These are phyloP conservation scores for Cyanoliseus patagonus DNA, from an alignment of 2,113 vertebrate species.

Conservation along the genomic window DNA sequence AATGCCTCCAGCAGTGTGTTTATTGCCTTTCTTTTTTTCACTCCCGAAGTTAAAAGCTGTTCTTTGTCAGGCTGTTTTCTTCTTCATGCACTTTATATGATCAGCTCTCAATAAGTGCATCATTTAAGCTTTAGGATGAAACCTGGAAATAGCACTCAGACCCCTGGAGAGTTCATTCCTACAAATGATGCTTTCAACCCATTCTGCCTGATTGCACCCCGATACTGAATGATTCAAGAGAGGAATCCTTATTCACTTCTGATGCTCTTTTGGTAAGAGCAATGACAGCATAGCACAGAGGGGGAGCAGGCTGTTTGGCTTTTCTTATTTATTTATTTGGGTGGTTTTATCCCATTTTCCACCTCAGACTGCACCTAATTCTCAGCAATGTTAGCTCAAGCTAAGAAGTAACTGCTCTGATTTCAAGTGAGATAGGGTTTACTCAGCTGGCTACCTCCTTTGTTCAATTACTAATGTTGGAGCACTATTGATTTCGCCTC, in stretches of 20 bases:
- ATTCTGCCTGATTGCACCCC: constrained; percentile 9
- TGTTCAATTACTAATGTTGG: constrained; percentile 37
- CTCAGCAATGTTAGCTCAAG: constrained; percentile 8
- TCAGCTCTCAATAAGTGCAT: constrained; percentile 13
- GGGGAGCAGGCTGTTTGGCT: background rate
- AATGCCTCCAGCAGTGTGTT: background rate
- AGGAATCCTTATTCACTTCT: constrained; percentile 8
- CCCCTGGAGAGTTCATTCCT: constrained; percentile 3
- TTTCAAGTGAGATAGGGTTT: constrained; percentile 29
- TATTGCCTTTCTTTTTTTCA: background rate
- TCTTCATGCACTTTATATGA: background rate
- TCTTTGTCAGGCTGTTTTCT: background rate
- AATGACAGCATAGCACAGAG: background rate
- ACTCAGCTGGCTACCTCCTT: constrained; percentile 22
- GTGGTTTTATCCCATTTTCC: background rate
- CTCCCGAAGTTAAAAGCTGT: constrained; percentile 4
- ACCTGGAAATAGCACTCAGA: constrained; percentile 20
- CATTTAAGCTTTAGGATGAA: constrained; percentile 22
- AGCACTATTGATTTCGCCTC: constrained; percentile 34
- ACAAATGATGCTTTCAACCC: constrained; percentile 25
- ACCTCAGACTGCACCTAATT: background rate
- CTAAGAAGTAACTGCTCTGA: constrained; percentile 1
- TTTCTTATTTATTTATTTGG: background rate
- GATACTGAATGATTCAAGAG: background rate
- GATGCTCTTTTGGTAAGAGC: background rate